Base-by-base conservation (phyloP, 1,140 invertebrate genomes). In the Aphidius ervi region DNA sequence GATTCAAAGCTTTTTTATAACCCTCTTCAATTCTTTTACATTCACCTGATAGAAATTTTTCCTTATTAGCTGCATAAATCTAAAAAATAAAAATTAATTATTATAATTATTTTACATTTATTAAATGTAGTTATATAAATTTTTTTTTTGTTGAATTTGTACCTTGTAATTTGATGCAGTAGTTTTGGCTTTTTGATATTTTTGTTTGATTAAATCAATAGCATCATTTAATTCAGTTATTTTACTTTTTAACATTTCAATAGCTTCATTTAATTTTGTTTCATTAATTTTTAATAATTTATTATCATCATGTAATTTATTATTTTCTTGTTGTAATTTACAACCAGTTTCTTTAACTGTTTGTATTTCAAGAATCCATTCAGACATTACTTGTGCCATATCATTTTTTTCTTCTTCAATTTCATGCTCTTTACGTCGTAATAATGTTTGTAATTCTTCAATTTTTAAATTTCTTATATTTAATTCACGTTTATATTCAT, bases 151-250 rank as follows among this genome's bases (percentile, higher is more conserved):
- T 54, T 54, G 37, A 16, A 16, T 43, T 46, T 37, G 37, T 40
- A 9, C 42, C 68, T 76, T 78, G 55, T 75, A 77, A 69, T 77
- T 77, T n/a, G 63, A 55, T 31, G 69, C 74, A 31, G 63, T 70
- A 57, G 70, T 65, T 48, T 73, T 78, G 0, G 71, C 74, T 5
- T 60, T 64, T 9, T 68, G 63, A 65, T 77, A 76, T 41, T 73
- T 78, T 37, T 64, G 68, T 20, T 72, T 73, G 3, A 72, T 45
- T 4, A 62, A 62, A 55, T 68, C 63, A 4, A 76, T 56, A 59
- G 61, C 68, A 37, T 40, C 68, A 54, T 70, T 68, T 58, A 71
- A 67, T 20, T 71, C 65, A 43, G 67, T 68, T 43, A 75, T 69
- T 9, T 69, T 70, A 7, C 70, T 63, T 37, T 69, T 69, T 53